Base-by-base conservation (phyloP, 1,140 invertebrate species). In the Drosophila punjabiensis region DNA sequence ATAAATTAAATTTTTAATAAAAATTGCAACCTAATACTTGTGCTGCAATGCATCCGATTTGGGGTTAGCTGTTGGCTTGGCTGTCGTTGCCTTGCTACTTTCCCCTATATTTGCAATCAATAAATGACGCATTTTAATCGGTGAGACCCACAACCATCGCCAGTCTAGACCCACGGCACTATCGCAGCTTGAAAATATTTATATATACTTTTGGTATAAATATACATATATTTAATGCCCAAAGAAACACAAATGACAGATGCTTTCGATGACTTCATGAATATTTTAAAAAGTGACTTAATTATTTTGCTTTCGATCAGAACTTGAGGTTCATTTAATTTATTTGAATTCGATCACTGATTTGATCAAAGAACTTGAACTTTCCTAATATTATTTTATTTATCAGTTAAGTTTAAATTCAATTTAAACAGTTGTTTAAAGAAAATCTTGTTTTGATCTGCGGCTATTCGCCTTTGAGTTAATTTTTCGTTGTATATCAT, bases 51-150 rank as follows among this genome's bases (percentile, higher is more conserved):
- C 16, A 41, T 59, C 16, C 35, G 6, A 71, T 71, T 74, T 74
- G 28, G 6, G 20, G 50, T 55, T 62, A 18, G 35, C 32, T 58
- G 33, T 63, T 30, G 30, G 18, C 35, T 48, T 76, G 16, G 16
- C 35, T 7, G 59, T 76, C 20, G 53, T 18, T n/a, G 9, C 28
- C 20, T 76, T 70, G 74, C 77, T 62, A 32, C 48, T 53, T 55
- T 60, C 39, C 50, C 68, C 53, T 45, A 45, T 67, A 53, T 55
- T 58, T 62, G 43, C 41, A 79, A 79, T 79, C 67, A 60, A 79
- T 66, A 79, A 79, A 78, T 79, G 75, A 78, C 65, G 74, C 65
- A 79, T 78, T 76, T 47, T 37, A 39, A 56, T 47, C 32, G 35
- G 68, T 55, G 64, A 43, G 50, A 48, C 13, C 37, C 68, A 43